Conservation (phyloP, 2,797 vertebrate genomes). For the Perdix hodgsoniae region DNA sequence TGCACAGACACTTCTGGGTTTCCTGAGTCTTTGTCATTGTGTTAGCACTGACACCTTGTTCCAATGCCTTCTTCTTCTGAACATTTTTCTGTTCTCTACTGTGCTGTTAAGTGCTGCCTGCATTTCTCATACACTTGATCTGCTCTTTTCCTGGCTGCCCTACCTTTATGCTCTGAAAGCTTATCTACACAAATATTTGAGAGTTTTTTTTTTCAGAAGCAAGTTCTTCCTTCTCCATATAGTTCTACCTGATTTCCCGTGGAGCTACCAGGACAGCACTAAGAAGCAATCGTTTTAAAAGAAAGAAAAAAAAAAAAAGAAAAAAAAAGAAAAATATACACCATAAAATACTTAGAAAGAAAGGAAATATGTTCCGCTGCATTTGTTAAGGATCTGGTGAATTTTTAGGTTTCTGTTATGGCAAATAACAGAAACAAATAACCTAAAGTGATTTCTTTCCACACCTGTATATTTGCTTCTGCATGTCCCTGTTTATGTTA, state of each 20-base stretch:
- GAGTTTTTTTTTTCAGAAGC: neutral
- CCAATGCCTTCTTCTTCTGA: neutral
- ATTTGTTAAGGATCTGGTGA: neutral
- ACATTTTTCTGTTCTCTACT: neutral
- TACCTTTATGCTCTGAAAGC: neutral
- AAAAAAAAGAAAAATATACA: neutral
- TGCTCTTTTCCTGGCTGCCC: neutral
- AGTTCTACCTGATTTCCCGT: neutral
- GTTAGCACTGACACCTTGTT: neutral
- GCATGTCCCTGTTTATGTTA: rapidly evolving
- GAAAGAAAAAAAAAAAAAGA: neutral
- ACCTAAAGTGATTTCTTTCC: neutral
- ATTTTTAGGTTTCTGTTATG: neutral
- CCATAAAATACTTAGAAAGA: neutral
- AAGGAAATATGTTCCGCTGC: neutral
- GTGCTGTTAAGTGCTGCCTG: neutral
- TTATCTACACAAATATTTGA: neutral
- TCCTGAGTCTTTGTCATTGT: neutral
- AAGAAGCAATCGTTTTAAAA: neutral
- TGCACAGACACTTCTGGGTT: neutral
- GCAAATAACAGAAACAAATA: no score
- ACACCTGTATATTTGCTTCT: neutral
- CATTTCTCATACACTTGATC: neutral
- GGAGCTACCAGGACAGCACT: neutral
- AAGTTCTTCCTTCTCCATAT: neutral